phyloP scores from a whole-genome alignment of 92 coral and sea anemone species.

The Umimayanthus kanabou region DNA sequence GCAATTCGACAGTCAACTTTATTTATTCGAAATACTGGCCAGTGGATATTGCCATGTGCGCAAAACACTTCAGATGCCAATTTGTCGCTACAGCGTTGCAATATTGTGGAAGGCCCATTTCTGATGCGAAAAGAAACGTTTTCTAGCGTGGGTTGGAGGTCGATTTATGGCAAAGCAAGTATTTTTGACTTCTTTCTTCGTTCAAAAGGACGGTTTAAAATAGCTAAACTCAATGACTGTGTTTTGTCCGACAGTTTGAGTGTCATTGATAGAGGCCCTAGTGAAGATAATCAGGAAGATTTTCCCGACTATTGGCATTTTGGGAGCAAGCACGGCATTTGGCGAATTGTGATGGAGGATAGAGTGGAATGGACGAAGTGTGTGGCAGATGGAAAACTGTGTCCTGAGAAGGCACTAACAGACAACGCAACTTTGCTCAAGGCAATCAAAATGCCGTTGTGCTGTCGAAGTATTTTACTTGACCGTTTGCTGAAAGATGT shows the following conservation, averaged over 20 bases:
- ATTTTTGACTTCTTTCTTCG: slow-evolving; percentile 68
- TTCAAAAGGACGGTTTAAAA: slow-evolving; percentile 54
- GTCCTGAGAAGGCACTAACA: slow-evolving; percentile 64
- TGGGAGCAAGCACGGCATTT: slow-evolving; percentile 50
- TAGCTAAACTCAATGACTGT: slow-evolving; percentile 60
- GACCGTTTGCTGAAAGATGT: slow-evolving; percentile 54
- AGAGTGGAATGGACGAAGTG: slow-evolving; percentile 73
- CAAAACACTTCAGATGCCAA: not conserved
- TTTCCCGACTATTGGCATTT: slow-evolving; percentile 57
- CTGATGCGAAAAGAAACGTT: slow-evolving; percentile 50
- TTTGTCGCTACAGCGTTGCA: slow-evolving; percentile 31
- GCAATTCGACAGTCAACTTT: slow-evolving; percentile 53
- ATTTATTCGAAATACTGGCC: slow-evolving; percentile 61
- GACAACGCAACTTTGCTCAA: not conserved
- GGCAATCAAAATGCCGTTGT: slow-evolving; percentile 56
- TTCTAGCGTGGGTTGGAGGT: slow-evolving; percentile 20
- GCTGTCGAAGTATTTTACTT: slow-evolving; percentile 58
- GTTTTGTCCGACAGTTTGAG: slow-evolving; percentile 41
- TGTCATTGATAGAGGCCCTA: slow-evolving; percentile 53
- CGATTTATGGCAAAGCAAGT: slow-evolving; percentile 46
- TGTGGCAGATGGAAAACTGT: slow-evolving; percentile 56
- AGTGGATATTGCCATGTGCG: not conserved
- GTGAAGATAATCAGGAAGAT: slow-evolving; percentile 26
- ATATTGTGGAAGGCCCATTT: slow-evolving; percentile 56
- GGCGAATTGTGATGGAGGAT: slow-evolving; percentile 59